These are phyloP conservation scores for Colossoma macropomum DNA, from an alignment of 2,113 vertebrate species.

Conservation along the genomic window DNA sequence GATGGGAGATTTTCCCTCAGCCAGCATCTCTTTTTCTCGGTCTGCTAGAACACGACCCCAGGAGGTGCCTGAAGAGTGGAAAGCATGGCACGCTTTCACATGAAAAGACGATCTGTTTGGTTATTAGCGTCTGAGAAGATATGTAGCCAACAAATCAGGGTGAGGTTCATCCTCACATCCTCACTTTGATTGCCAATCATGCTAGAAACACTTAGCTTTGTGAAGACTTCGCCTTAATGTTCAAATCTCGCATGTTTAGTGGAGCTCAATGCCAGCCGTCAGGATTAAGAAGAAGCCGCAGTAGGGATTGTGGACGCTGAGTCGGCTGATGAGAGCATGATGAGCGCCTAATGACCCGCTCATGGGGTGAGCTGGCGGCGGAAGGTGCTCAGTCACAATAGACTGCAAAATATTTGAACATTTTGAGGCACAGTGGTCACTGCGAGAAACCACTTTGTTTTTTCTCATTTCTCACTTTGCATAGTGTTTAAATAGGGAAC, in stretches of 20 bases:
- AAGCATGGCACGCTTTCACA: not conserved
- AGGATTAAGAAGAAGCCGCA: not conserved
- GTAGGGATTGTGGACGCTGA: not conserved
- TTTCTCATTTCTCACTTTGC: too few species aligned
- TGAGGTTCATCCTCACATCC: not conserved
- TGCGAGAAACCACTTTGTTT: too few species aligned
- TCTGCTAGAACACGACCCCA: not conserved
- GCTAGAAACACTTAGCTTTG: not conserved
- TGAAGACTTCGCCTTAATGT: conserved; percentile 33
- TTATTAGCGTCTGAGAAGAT: conserved; percentile 20
- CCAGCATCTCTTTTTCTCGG: not conserved
- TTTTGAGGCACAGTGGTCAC: too few species aligned
- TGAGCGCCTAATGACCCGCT: not conserved
- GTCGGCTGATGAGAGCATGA: not conserved
- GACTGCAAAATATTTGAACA: not conserved
- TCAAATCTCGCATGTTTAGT: not conserved
- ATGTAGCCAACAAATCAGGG: conserved; percentile 12
- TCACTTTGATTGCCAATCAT: not conserved
- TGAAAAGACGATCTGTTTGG: conserved; percentile 11
- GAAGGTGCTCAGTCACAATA: not conserved
- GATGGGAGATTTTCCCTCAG: not conserved
- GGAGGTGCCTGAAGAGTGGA: not conserved
- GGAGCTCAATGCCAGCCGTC: not conserved
- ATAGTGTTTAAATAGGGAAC: too few species aligned
- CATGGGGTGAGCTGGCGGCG: too few species aligned